Evolutionary conservation across 37 sponge, comb jelly and placozoan species (phyloP).

Genomic region (Cladorhizidae sp.): DNA sequence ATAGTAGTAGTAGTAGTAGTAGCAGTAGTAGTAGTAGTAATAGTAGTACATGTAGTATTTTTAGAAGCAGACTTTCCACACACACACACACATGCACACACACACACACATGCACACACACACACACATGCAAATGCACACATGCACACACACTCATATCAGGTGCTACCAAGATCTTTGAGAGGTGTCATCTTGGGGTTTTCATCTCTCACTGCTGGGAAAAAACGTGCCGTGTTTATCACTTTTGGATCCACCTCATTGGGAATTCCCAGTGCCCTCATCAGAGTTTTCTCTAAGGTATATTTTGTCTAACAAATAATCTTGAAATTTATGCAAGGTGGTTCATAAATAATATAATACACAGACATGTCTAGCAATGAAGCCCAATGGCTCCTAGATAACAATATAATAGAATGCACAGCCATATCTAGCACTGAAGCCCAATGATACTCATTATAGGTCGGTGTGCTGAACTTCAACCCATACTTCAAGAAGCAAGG

Average conservation of each 20-base stretch:
- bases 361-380: too few species aligned
- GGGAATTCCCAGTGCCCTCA: conserved; percentile 32
- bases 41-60: too few species aligned
- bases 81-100: too few species aligned
- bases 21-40: too few species aligned
- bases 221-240: conserved; percentile 28
- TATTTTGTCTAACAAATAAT: not conserved
- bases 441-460: not conserved
- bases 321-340: too few species aligned
- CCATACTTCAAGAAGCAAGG: conserved; percentile 13
- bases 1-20: too few species aligned
- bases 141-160: not conserved
- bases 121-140: too few species aligned
- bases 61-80: too few species aligned
- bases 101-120: too few species aligned
- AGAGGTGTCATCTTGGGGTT: conserved; percentile 39
- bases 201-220: conserved; percentile 7
- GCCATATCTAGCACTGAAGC: too few species aligned
- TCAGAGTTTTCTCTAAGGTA: conserved; percentile 33
- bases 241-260: conserved; percentile 34
- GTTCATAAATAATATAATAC: too few species aligned
- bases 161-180: conserved; percentile 24
- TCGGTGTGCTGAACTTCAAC: conserved; percentile 27
- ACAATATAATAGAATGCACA: not conserved
- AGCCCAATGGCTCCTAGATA: not conserved